These are phyloP conservation scores for Myrmophylax atrothorax DNA, from an alignment of 2,113 vertebrate genomes.

Conservation along the genomic window DNA sequence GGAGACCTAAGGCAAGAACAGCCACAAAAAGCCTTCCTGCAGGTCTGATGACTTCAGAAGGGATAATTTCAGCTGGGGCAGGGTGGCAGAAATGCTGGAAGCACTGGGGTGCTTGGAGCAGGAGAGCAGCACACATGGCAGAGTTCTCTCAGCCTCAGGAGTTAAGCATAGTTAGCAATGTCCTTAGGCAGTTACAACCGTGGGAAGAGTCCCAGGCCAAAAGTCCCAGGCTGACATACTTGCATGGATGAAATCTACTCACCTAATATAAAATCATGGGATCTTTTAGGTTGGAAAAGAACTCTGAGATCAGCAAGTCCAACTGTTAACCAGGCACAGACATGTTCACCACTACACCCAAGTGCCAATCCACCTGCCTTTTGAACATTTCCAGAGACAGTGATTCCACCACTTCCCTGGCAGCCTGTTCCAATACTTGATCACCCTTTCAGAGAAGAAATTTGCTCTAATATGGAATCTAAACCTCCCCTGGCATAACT, in stretches of 20 bases:
- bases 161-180: rapidly evolving
- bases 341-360: background rate
- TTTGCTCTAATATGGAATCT: background rate
- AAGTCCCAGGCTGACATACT: background rate
- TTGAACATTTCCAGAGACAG: background rate
- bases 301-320: background rate
- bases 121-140: background rate
- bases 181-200: background rate
- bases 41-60: background rate
- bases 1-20: background rate
- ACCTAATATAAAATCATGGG: background rate
- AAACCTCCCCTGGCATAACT: background rate
- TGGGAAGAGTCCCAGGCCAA: background rate
- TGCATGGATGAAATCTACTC: no score
- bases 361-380: background rate
- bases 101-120: rapidly evolving
- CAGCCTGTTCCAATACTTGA: background rate
- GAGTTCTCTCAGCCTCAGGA: background rate
- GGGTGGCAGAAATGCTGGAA: background rate
- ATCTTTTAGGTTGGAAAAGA: background rate
- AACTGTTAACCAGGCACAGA: background rate
- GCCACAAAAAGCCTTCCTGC: background rate
- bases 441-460: background rate
- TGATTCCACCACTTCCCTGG: background rate
- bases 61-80: background rate